Base-by-base conservation (phyloP, 2,113 vertebrate species). In the Talpa occidentalis region DNA sequence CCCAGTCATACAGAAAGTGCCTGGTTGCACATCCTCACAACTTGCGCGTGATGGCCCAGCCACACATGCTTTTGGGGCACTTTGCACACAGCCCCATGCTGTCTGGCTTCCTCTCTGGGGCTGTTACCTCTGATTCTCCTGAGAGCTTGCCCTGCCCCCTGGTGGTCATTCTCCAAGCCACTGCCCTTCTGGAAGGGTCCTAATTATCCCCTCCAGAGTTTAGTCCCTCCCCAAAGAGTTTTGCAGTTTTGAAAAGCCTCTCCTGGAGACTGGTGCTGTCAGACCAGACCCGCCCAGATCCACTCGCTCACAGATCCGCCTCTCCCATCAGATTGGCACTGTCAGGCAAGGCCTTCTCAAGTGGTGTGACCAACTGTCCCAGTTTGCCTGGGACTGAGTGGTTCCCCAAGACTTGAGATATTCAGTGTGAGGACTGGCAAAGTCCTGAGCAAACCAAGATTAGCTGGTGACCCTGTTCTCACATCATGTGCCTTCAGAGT, bases 131-230 rank as follows among this genome's bases (percentile, higher is more conserved):
- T 49, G 44, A 72, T 52, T 95, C 87, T 96, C 92, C 84, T n/a
- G 37, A 97, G 96, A 93, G 88, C 92, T 84, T 92, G 77, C 84
- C 85, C 96, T 97, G 97, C 96, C 97, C 97, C 95, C 96, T 97
- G 92, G 96, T 95, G 97, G 97, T 56, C 94, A 95, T 80, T 96
- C 56, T 79, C 70, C 37, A 80, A 78, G 94, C 56, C 76, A 72
- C n/a, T 70, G 76, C 60, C 87, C 85, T 70, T 84, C 49, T 35
- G 54, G 73, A 79, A 88, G 42, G n/a, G 26, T 21, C 49, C 64
- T 73, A n/a, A 59, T 44, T 5, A 26, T 24, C 37, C 47, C 3
- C n/a, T 88, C 54, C 47, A 32, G 28, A n/a, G 47, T 24, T 35
- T 62, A 42, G 92, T 66, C 37, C 52, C 44, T 82, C 28, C 19